Evolutionary conservation across 2,888 invertebrate genomes (phyloP), one percentile per base, ranked within the genome.

Genomic region (Nomada hirtipes): DNA sequence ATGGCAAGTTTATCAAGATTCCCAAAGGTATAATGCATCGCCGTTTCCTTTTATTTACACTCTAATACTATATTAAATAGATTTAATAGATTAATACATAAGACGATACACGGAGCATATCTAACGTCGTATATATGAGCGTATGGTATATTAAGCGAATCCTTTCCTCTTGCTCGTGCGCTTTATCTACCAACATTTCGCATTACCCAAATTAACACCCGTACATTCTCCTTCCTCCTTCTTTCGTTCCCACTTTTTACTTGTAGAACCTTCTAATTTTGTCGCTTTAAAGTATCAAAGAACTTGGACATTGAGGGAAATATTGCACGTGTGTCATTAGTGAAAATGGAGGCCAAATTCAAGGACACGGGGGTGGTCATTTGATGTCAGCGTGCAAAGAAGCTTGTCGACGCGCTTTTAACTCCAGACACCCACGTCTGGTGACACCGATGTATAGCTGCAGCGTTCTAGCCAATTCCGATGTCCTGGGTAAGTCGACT

Each of bases 391-490:
- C 97, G 9, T 96, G 97, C 52, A 98, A 98, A 92, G 98, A 98
- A 84, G 97, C 97, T 0, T 98, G 98, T 92, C 95, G 97, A 52
- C 97, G 96, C 92, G 97, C 98, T 0, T 98, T 99, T 92, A 97
- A 98, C 92, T 96, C 96, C 68, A 98, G 98, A 91, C 97, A 98
- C 0, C 98, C 98, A 92, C 95, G 99, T 65, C 94, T 99, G 42
- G 98, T 99, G 95, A 98, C 97, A 2, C 99, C 99, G 4, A 99
- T 99, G 98, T 99, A 98, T 92, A 95, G 95, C 64, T 97, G 96
- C 93, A 97, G 96, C 89, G 97, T 98, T 82, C 96, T 97, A 82
- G 98, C 97, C 42, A 97, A 97, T 89, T 96, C 97, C 52, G 98
- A 98, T 94, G 97, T 97, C 84, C 95, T 98, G 91, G 98, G 98